Percentiles rank a stretch among this genome's conserved stretches.
phyloP scores from a whole-genome alignment of 2,113 vertebrate species.

The Pachyramphus minor region DNA sequence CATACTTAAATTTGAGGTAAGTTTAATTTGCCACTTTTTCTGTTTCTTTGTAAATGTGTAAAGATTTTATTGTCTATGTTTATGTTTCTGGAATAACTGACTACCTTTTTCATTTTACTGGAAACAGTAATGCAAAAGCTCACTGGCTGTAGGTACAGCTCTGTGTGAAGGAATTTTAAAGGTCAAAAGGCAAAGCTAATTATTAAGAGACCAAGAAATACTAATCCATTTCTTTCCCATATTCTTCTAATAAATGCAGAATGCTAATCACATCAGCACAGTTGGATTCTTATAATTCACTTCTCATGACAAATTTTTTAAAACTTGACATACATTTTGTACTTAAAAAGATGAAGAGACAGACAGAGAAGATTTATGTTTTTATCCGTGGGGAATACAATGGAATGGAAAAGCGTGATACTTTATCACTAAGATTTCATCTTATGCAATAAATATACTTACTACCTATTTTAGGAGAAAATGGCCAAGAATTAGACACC shows the following conservation, averaged over 20 bases:
- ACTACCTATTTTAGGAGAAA: background rate
- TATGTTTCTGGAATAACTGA: background rate
- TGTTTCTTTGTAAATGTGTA: background rate
- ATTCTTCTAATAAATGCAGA: background rate
- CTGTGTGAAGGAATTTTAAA: background rate
- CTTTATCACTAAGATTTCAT: background rate
- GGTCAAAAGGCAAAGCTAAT: background rate
- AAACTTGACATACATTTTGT: background rate
- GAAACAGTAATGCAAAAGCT: background rate
- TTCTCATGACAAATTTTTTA: background rate
- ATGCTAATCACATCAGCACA: background rate
- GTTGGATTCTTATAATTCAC: background rate
- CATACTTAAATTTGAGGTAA: conserved; percentile 92
- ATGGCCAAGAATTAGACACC: background rate
- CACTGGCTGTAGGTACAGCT: background rate
- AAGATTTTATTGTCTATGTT: background rate
- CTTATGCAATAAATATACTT: background rate
- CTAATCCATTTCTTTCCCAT: background rate
- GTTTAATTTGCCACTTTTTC: background rate
- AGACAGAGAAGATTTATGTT: background rate
- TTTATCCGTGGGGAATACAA: background rate
- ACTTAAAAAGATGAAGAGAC: background rate
- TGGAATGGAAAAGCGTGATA: background rate
- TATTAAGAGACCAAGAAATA: background rate
- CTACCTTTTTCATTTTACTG: background rate